Evolutionary conservation across 2,113 vertebrate genomes (phyloP).

Genomic region (Solea solea): DNA sequence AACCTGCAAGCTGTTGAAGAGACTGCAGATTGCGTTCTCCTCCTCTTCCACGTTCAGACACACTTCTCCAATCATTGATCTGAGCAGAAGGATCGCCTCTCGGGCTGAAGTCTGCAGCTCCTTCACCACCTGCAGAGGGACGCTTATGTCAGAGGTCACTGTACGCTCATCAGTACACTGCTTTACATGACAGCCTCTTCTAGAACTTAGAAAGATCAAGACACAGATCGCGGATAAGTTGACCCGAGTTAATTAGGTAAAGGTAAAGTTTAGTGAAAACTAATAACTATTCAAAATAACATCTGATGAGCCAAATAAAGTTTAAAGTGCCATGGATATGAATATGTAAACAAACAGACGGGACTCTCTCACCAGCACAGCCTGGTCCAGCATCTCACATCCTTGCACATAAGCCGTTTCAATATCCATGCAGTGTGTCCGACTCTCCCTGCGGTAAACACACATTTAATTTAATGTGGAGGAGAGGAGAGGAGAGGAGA

Average conservation of each 20-base stretch:
- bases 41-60: slow-evolving; percentile 89
- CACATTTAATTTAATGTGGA: neutral
- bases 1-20: slow-evolving; percentile 92
- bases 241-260: no score
- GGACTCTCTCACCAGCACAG: slow-evolving; percentile 84
- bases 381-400: slow-evolving; percentile 93
- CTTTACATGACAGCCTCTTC: neutral
- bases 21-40: slow-evolving; percentile 88
- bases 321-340: no score
- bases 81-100: slow-evolving; percentile 90
- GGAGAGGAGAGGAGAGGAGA: neutral
- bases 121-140: slow-evolving; percentile 86
- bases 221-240: no score
- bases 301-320: no score
- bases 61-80: slow-evolving; percentile 93
- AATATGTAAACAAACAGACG: neutral
- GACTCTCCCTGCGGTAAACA: slow-evolving; percentile 84
- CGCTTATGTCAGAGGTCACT: neutral
- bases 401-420: slow-evolving; percentile 93
- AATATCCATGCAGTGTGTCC: slow-evolving; percentile 94
- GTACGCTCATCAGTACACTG: neutral
- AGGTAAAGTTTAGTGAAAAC: no score
- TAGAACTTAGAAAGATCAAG: neutral
- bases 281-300: no score
- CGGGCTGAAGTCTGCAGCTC: slow-evolving; percentile 90